phyloP scores from a whole-genome alignment of 1,140 invertebrate genomes.

The Drosophila kohkoa region DNA sequence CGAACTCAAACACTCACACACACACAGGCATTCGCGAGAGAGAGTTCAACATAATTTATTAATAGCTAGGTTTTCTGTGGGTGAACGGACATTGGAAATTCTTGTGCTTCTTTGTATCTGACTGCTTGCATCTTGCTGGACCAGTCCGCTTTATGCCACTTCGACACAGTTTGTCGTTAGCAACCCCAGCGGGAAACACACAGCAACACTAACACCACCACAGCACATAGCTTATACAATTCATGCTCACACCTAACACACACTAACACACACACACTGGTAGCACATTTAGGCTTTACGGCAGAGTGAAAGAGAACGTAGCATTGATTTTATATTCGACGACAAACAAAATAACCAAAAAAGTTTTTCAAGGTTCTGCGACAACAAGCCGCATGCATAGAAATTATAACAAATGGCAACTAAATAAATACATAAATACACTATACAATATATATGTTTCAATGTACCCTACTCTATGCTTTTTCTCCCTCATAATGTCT shows the following conservation, averaged over 20 bases:
- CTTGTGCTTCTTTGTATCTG: neutral
- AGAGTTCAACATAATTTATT: slow-evolving; percentile 36
- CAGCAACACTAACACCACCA: neutral
- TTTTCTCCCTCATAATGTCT: neutral
- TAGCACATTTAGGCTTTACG: neutral
- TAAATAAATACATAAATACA: neutral
- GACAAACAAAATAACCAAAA: slow-evolving; percentile 51
- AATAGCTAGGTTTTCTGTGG: slow-evolving; percentile 26
- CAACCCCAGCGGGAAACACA: slow-evolving; percentile 24
- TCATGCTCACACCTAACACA: slow-evolving; percentile 7
- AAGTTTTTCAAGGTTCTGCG: slow-evolving; percentile 67
- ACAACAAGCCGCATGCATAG: slow-evolving; percentile 33
- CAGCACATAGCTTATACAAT: slow-evolving; percentile 34
- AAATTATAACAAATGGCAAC: slow-evolving; percentile 42
- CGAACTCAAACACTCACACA: neutral
- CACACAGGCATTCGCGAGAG: neutral
- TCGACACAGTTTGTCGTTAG: neutral
- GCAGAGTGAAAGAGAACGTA: slow-evolving; percentile 18
- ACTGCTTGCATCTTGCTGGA: slow-evolving; percentile 15
- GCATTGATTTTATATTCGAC: slow-evolving; percentile 72
- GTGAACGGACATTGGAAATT: slow-evolving; percentile 6
- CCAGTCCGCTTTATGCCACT: slow-evolving; percentile 6
- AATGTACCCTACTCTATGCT: neutral
- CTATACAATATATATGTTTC: neutral
- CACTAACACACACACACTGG: neutral